Percentiles rank a stretch among this genome's conserved stretches.
phyloP scores from a whole-genome alignment of 2,113 vertebrate species.

The Zosterops hypoxanthus region DNA sequence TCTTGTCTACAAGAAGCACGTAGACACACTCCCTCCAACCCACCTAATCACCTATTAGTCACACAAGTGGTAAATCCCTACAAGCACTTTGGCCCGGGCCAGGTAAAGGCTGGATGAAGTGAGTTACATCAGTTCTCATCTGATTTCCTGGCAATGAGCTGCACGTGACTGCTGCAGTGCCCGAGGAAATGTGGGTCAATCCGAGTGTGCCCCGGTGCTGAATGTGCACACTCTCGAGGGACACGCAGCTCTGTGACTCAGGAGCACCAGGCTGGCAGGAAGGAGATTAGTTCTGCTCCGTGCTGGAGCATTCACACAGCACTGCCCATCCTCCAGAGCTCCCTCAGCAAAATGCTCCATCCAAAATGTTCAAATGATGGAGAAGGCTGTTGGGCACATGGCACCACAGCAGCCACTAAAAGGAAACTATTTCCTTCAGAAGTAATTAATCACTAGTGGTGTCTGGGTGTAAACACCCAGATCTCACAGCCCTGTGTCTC shows the following conservation, averaged over 20 bases:
- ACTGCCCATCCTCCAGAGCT: not conserved
- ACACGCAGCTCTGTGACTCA: not conserved
- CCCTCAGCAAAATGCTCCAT: not conserved
- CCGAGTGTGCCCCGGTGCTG: not conserved
- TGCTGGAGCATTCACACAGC: rapidly evolving
- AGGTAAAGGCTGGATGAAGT: not conserved
- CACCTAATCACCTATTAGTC: not conserved
- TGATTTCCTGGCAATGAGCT: not conserved
- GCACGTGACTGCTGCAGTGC: conserved; percentile 13
- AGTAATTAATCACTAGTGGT: not conserved
- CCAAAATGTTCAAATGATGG: rapidly evolving
- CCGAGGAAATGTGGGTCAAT: conserved; percentile 55
- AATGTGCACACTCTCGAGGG: not conserved
- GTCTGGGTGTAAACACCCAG: not conserved
- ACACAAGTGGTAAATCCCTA: conserved; percentile 18
- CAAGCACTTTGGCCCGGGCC: not conserved
- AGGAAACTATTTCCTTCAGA: not conserved
- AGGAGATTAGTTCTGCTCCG: not conserved
- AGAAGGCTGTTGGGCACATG: not conserved
- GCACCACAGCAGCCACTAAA: not conserved
- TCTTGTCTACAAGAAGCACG: not conserved
- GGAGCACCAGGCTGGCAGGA: not conserved
- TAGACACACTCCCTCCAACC: not conserved
- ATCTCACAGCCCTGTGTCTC: not conserved
- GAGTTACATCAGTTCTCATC: conserved; percentile 23